Conservation (phyloP, 92 coral and sea anemone species). For the Porites divaricata region DNA sequence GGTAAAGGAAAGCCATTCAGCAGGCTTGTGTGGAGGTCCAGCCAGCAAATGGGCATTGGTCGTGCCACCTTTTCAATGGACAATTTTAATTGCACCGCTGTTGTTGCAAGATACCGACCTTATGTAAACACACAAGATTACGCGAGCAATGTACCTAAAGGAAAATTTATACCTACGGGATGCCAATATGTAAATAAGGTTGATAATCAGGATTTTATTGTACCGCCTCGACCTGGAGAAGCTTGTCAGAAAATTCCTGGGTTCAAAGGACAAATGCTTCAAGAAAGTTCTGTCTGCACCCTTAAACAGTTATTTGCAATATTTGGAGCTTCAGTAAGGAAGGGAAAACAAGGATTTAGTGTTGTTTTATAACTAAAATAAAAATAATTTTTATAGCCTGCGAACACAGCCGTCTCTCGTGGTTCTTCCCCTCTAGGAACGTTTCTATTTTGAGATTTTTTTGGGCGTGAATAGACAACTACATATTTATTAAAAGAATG, state of each 20-base stretch:
- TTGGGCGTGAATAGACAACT: too few species aligned
- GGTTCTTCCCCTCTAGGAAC: too few species aligned
- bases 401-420: slow-evolving; percentile 26
- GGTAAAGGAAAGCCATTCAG: slow-evolving; percentile 80
- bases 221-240: slow-evolving; percentile 50
- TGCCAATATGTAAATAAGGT: slow-evolving; percentile 63
- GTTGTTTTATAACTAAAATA: slow-evolving; percentile 64
- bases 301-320: slow-evolving; percentile 68
- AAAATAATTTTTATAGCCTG: slow-evolving; percentile 52
- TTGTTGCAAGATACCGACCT: slow-evolving; percentile 92
- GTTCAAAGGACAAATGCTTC: slow-evolving; percentile 72
- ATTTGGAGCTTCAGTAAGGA: slow-evolving; percentile 84
- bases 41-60: slow-evolving; percentile 81
- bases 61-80: slow-evolving; percentile 67
- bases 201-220: slow-evolving; percentile 53
- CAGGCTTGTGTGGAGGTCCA: slow-evolving; percentile 77
- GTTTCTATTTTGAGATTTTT: too few species aligned
- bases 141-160: slow-evolving; percentile 70
- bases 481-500: too few species aligned
- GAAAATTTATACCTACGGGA: slow-evolving; percentile 66
- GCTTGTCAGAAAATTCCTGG: slow-evolving; percentile 53
- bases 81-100: slow-evolving; percentile 71
- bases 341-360: slow-evolving; percentile 85
- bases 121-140: slow-evolving; percentile 45
- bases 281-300: slow-evolving; percentile 65